phyloP scores from a whole-genome alignment of 23 tunicate genomes.

The Diplosoma virens region DNA sequence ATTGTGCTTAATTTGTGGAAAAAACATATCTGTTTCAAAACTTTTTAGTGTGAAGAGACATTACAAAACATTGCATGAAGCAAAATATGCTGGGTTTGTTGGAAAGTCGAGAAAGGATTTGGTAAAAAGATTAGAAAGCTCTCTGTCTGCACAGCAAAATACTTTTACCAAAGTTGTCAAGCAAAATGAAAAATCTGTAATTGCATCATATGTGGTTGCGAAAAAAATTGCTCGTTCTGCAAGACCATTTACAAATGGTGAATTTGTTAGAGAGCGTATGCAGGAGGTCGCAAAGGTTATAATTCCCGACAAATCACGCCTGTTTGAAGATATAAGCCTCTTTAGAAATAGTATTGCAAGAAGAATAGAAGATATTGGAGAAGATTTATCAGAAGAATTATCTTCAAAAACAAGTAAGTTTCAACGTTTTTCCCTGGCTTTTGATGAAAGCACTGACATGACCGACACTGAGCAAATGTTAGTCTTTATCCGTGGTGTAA shows the following conservation, averaged over 20 bases:
- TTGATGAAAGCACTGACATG: constrained; percentile 18
- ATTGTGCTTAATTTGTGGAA: too few species aligned
- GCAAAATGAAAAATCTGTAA: background rate
- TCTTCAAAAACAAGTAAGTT: constrained; percentile 2
- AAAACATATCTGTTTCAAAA: too few species aligned
- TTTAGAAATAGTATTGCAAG: background rate
- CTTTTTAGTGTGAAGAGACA: constrained; percentile 11
- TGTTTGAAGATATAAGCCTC: background rate
- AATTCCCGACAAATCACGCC: background rate
- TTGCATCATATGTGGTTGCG: too few species aligned
- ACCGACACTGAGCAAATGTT: constrained; percentile 2
- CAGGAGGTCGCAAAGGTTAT: background rate
- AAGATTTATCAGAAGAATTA: too few species aligned
- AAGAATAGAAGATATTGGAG: too few species aligned
- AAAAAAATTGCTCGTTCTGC: too few species aligned
- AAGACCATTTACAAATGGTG: too few species aligned
- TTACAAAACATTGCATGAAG: constrained; percentile 2
- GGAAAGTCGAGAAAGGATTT: background rate
- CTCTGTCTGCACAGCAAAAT: too few species aligned
- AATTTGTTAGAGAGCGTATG: too few species aligned
- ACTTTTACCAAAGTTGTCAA: background rate
- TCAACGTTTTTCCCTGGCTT: background rate
- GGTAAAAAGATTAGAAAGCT: constrained; percentile 5
- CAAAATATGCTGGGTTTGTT: too few species aligned
- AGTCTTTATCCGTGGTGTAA: too few species aligned